phyloP scores from a whole-genome alignment of 1,140 invertebrate species.

The Orius insidiosus region DNA sequence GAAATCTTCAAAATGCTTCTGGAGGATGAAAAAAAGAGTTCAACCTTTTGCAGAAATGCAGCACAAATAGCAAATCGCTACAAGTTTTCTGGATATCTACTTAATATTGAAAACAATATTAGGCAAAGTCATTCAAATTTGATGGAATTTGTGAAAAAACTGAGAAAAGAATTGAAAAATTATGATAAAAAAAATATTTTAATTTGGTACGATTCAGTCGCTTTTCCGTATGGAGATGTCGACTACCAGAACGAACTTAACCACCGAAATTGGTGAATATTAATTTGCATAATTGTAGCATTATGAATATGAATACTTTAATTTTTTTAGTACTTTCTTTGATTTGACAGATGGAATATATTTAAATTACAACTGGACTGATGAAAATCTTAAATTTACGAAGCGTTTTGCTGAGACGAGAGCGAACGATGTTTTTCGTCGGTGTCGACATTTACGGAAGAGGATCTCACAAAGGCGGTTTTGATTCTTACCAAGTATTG shows the following conservation, averaged over 20 bases:
- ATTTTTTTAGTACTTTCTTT: constrained; percentile 61
- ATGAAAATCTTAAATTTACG: constrained; percentile 37
- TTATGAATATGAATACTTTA: constrained; percentile 26
- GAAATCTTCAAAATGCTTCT: constrained; percentile 53
- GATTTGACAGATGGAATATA: constrained; percentile 81
- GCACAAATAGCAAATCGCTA: constrained; percentile 52
- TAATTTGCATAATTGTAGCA: too few relatives aligned
- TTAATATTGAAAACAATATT: constrained; percentile 87
- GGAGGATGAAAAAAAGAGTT: constrained; percentile 30
- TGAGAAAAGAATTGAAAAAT: constrained; percentile 14
- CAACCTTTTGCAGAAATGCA: constrained; percentile 46
- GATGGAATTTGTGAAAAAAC: constrained; percentile 19
- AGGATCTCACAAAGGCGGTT: constrained; percentile 64
- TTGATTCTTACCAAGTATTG: too few relatives aligned
- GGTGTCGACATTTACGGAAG: constrained; percentile 93
- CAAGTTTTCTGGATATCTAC: constrained; percentile 86
- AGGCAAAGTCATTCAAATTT: constrained; percentile 25
- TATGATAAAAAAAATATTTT: constrained; percentile 28
- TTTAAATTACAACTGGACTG: constrained; percentile 85
- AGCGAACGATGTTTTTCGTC: constrained; percentile 61
- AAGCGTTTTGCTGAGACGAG: constrained; percentile 31
- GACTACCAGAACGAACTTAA: constrained; percentile 89
- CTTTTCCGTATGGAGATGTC: constrained; percentile 45
- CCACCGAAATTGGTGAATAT: constrained; percentile 58
- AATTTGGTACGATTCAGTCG: constrained; percentile 96